phyloP scores from a whole-genome alignment of 1,140 invertebrate genomes.

The Eriosoma lanigerum region DNA sequence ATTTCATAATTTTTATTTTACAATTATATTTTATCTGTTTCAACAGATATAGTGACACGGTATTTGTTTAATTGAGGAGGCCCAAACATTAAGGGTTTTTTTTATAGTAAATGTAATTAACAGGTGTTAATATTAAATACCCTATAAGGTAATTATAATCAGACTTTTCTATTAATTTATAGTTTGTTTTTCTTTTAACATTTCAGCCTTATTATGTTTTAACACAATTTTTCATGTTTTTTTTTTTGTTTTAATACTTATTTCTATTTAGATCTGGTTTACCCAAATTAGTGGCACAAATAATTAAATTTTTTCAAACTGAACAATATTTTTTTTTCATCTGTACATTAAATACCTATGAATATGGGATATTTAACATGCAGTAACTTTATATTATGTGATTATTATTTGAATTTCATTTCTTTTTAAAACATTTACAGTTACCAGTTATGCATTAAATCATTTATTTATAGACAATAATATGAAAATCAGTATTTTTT shows the following conservation, averaged over 20 bases:
- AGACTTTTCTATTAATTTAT: constrained; percentile 28
- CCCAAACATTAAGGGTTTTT: constrained; percentile 33
- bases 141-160: neutral
- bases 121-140: constrained; percentile 1
- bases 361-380: neutral
- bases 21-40: constrained; percentile 31
- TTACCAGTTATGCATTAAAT: constrained; percentile 39
- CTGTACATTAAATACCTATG: neutral
- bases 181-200: constrained; percentile 41
- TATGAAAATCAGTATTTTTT: constrained; percentile 31
- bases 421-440: constrained; percentile 31
- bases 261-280: constrained; percentile 24
- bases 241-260: constrained; percentile 29
- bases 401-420: constrained; percentile 20
- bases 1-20: constrained; percentile 24
- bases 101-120: constrained; percentile 10
- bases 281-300: neutral
- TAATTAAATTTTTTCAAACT: neutral
- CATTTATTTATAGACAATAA: constrained; percentile 26
- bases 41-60: constrained; percentile 29
- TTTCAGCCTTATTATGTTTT: constrained; percentile 18
- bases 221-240: constrained; percentile 9
- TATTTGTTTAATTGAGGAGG: constrained; percentile 30
- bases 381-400: neutral
- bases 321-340: neutral